Conservation (phyloP, 2,797 vertebrate genomes). For the Pipistrellus pipistrellus region DNA sequence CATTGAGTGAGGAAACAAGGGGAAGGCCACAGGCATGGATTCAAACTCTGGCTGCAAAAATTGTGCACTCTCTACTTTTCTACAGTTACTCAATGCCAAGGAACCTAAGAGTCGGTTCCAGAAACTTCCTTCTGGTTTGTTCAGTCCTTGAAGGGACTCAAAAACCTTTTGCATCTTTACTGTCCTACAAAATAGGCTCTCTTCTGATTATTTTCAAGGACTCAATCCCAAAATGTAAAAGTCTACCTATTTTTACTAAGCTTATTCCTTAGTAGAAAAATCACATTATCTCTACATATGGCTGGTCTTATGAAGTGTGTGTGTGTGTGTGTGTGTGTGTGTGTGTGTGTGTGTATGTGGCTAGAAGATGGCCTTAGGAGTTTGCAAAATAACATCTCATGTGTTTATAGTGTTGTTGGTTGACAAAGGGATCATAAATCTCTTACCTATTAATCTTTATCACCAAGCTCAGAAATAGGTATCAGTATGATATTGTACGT, state of each 20-base stretch:
- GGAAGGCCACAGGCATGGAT: not conserved
- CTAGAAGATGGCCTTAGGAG: not conserved
- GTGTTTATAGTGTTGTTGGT: not conserved
- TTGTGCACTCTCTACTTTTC: fast-evolving
- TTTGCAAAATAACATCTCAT: not conserved
- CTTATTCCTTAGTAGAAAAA: not conserved
- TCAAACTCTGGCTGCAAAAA: not conserved
- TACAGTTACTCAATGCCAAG: not conserved
- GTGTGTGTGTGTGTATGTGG: not conserved
- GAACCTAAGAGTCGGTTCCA: not conserved
- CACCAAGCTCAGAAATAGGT: not conserved
- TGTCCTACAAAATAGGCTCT: not conserved
- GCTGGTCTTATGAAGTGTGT: not conserved
- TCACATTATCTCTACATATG: not conserved
- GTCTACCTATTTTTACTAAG: not conserved
- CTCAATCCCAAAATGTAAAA: not conserved
- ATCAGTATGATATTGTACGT: not conserved
- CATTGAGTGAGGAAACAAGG: not conserved
- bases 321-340: not conserved
- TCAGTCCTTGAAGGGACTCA: not conserved
- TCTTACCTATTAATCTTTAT: not conserved
- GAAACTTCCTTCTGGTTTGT: not conserved
- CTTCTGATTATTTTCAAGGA: not conserved
- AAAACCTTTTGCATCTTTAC: not conserved
- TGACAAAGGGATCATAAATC: not conserved